phyloP scores from a whole-genome alignment of 2,888 invertebrate genomes.

The Apodemia mormo region DNA sequence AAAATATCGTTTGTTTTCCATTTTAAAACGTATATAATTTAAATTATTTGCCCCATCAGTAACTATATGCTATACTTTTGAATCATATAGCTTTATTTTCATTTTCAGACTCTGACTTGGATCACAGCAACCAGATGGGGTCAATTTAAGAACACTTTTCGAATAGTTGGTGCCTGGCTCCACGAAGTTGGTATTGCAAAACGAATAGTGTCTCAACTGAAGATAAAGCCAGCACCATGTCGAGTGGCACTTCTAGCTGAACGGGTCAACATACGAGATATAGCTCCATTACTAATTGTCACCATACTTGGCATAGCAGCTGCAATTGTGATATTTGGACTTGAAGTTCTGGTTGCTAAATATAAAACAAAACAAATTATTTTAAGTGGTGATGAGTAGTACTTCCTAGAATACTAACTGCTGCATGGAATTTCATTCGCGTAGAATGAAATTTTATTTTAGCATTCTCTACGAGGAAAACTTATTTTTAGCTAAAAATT shows the following conservation, averaged over 20 bases:
- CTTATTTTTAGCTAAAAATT: no score
- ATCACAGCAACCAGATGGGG: conserved; percentile 52
- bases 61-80: no score
- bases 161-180: conserved; percentile 53
- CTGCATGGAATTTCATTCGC: no score
- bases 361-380: conserved; percentile 30
- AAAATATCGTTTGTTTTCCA: no score
- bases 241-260: conserved; percentile 62
- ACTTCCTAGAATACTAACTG: background rate
- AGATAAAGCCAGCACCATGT: conserved; percentile 55
- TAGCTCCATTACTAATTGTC: conserved; percentile 51
- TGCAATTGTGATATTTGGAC: conserved; percentile 49
- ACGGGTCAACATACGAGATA: conserved; percentile 60
- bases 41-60: no score
- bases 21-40: no score
- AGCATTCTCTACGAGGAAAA: no score
- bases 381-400: background rate
- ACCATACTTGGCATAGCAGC: conserved; percentile 47
- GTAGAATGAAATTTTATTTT: no score
- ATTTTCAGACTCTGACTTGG: conserved; percentile 52
- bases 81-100: background rate
- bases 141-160: conserved; percentile 54
- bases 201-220: conserved; percentile 48
- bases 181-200: conserved; percentile 57
- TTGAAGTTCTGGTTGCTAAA: conserved; percentile 51